These are phyloP conservation scores for Lasioglossum baleicum DNA, from an alignment of 1,140 invertebrate genomes.

Conservation along the genomic window DNA sequence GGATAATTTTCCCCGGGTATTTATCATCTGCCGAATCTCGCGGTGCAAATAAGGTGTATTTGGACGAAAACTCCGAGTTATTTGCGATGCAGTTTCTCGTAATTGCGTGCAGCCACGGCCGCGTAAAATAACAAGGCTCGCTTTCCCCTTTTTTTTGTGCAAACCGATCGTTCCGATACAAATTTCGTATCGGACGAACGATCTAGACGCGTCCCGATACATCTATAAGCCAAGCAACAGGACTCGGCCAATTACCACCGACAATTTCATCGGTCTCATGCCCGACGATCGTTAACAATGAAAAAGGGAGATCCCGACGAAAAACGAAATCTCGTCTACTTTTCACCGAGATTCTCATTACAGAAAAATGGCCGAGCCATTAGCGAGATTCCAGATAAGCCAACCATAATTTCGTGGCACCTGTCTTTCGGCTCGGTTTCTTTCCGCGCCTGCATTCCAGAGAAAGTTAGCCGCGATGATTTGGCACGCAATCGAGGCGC, in stretches of 20 bases:
- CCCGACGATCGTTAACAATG: neutral
- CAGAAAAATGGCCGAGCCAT: neutral
- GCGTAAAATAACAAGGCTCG: neutral
- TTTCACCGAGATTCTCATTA: constrained; percentile 1
- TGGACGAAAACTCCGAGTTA: no score
- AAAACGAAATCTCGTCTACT: neutral
- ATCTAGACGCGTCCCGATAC: neutral
- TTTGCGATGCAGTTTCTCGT: neutral
- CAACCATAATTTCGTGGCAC: constrained; percentile 26
- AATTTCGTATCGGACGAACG: neutral
- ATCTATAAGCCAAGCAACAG: neutral
- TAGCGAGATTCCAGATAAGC: constrained; percentile 16
- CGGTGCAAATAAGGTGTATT: neutral
- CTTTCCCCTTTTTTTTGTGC: neutral
- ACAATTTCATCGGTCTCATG: neutral
- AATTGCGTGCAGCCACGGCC: neutral
- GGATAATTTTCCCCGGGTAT: neutral
- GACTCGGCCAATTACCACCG: neutral
- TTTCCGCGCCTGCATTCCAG: constrained; percentile 57
- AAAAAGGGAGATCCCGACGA: neutral
- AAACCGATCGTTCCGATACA: neutral
- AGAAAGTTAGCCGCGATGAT: constrained; percentile 63
- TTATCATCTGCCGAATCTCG: neutral
- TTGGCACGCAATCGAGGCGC: constrained; percentile 22
- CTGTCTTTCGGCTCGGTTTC: constrained; percentile 42